Evolutionary conservation across 2,888 invertebrate genomes (phyloP).

Genomic region (Lithophane leautieri): DNA sequence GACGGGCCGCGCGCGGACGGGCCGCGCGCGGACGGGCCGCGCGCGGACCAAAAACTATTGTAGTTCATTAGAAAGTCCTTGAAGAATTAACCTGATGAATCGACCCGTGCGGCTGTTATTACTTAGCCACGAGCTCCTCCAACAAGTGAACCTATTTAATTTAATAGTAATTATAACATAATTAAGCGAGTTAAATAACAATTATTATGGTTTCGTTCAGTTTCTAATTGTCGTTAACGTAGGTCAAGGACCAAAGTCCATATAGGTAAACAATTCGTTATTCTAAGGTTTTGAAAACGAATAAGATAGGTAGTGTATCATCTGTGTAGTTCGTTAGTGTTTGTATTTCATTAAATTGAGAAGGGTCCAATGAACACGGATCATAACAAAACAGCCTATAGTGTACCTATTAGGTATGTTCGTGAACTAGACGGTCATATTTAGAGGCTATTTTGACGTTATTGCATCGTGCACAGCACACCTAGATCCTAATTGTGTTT

Average conservation of each 20-base stretch:
- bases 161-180: neutral
- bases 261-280: neutral
- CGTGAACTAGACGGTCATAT: neutral
- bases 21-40: too few species aligned
- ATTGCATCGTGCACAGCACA: neutral
- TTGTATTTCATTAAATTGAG: neutral
- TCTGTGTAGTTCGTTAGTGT: neutral
- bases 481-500: constrained; percentile 1
- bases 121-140: too few species aligned
- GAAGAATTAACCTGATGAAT: too few species aligned
- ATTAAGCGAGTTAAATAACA: constrained; percentile 16
- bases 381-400: neutral
- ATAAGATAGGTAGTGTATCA: too few species aligned
- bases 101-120: too few species aligned
- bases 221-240: neutral
- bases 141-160: neutral
- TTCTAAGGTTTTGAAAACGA: neutral
- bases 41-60: too few species aligned
- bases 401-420: neutral
- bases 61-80: too few species aligned
- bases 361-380: neutral
- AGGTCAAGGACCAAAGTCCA: neutral
- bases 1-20: too few species aligned
- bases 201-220: constrained; percentile 11
- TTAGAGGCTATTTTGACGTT: neutral